Base-by-base conservation (phyloP, 2,113 vertebrate species). In the Otus sunia region DNA sequence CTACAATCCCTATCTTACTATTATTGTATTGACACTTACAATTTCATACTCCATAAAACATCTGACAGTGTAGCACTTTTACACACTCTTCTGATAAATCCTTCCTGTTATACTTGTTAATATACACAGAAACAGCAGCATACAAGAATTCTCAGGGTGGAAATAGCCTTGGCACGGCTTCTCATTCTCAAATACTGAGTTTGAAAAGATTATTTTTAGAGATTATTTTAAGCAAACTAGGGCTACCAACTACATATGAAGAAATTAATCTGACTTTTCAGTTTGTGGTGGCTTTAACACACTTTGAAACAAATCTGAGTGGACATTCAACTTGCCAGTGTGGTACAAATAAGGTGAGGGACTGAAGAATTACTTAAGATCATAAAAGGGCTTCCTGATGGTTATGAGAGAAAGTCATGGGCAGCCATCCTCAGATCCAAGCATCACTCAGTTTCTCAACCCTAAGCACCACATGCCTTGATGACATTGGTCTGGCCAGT, bases 11-110 rank as follows among this genome's bases (percentile, higher is more conserved):
- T 41, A 47, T 86, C 18, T 73, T 84, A 49, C 85, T 58, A 36
- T 68, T 95, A 74, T 34, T 73, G 23, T 79, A 52, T 91, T 95
- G 93, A 91, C 94, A 91, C 63, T 72, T 92, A 60, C 58, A 96
- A 97, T 97, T 97, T 97, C 95, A 94, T 95, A 96, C 82, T 93
- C 64, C 93, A 91, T 97, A 85, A 96, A 95, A 63, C 67, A 43
- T 68, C 88, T 91, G 79, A 88, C 90, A 96, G 41, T 41, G 69
- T 77, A 93, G 69, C 80, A 84, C 19, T 97, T 97, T 82, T 94
- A 76, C 22, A 79, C 21, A 59, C 9, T 47, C 29, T 53, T 73
- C 72, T 66, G 73, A 96, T 74, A 85, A 84, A 96, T 82, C 56
- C 34, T 82, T 60, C 56, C 90, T 66, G 25, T 79, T 93, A 32